Conservation (phyloP, 2,113 vertebrate genomes). For the Crotalus tigris region DNA sequence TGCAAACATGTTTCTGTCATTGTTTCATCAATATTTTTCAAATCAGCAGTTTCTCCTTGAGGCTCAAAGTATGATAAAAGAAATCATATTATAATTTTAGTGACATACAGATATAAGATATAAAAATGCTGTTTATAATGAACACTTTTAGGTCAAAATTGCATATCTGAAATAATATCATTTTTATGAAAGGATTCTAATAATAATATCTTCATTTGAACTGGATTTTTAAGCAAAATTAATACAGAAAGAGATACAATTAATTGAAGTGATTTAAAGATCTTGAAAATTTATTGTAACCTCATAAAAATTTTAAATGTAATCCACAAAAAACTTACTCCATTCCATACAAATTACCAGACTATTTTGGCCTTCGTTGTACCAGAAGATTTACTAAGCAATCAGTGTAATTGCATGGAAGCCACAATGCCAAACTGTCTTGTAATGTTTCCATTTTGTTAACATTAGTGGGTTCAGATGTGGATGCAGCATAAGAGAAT, state of each 20-base stretch:
- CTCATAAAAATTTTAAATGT: background rate
- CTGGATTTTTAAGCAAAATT: constrained; percentile 44
- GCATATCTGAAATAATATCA: constrained; percentile 47
- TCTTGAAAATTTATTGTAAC: background rate
- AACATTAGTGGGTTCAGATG: background rate
- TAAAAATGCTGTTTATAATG: constrained; percentile 58
- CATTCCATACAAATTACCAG: background rate
- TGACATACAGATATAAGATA: constrained; percentile 32
- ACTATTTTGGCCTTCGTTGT: background rate
- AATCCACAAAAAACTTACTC: background rate
- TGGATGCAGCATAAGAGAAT: background rate
- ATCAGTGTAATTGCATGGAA: background rate
- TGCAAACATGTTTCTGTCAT: constrained; percentile 22
- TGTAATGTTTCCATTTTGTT: background rate
- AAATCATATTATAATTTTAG: constrained; percentile 44
- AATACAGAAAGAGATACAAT: constrained; percentile 47
- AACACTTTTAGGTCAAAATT: constrained; percentile 53
- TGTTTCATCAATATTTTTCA: constrained; percentile 41
- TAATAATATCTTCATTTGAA: constrained; percentile 43
- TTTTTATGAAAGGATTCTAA: constrained; percentile 52
- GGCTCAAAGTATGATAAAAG: constrained; percentile 57
- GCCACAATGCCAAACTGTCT: background rate
- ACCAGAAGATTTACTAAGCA: background rate
- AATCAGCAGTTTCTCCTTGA: constrained; percentile 35
- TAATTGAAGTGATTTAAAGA: constrained; percentile 43